These are phyloP conservation scores for Volucella inanis DNA, from an alignment of 2,888 invertebrate genomes.

Conservation along the genomic window DNA sequence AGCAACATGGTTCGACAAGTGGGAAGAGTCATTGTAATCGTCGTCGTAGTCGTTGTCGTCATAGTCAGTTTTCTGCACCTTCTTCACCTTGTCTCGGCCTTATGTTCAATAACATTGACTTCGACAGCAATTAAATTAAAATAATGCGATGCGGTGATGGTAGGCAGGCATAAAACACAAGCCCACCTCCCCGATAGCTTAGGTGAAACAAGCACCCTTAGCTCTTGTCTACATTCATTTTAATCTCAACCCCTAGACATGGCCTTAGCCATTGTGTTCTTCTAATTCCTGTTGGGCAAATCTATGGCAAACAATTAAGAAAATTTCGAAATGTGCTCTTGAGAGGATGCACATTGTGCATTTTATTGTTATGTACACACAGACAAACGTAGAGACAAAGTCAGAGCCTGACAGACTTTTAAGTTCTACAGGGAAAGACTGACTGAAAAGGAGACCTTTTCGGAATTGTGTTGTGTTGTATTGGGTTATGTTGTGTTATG, in stretches of 20 bases:
- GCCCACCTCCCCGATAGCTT: background rate
- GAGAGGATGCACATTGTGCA: conserved; percentile 75
- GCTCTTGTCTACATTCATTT: too few species aligned
- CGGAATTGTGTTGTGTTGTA: background rate
- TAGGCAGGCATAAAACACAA: conserved; percentile 33
- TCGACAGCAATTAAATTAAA: conserved; percentile 74
- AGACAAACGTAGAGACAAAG: conserved; percentile 62
- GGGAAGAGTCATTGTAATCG: background rate
- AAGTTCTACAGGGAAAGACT: conserved; percentile 3
- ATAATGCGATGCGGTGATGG: conserved; percentile 66
- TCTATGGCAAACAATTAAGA: conserved; percentile 74
- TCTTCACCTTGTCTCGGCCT: conserved; percentile 67
- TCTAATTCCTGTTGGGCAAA: conserved; percentile 36
- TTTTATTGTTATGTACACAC: conserved; percentile 68
- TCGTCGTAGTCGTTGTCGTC: conserved; percentile 8
- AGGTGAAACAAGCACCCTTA: background rate
- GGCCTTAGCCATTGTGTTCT: too few species aligned
- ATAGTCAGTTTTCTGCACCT: background rate
- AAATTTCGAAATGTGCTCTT: conserved; percentile 72
- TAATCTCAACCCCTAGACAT: too few species aligned
- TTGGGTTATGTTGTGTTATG: conserved; percentile 17
- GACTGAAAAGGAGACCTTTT: conserved; percentile 44
- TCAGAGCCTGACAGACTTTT: background rate
- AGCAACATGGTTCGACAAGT: conserved; percentile 44
- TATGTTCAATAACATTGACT: conserved; percentile 73